Evolutionary conservation across 2,113 vertebrate species (phyloP), one percentile per base, ranked within the genome.

Genomic region (Hirundichthys speculiger): DNA sequence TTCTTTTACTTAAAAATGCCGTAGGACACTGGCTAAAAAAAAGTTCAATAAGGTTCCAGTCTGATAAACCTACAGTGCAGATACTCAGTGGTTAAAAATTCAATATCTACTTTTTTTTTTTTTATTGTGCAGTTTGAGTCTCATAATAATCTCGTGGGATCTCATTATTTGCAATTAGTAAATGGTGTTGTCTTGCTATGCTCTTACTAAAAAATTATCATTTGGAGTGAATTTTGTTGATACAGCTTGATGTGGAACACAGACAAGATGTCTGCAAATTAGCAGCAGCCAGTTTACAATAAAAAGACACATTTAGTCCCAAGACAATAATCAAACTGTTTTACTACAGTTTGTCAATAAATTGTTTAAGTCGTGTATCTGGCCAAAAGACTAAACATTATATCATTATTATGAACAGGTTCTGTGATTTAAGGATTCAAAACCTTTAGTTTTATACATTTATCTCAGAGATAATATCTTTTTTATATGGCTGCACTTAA

Each of bases 1-100:
- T 52, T 30, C 10, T 2, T 6, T 34, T 19, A 13, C 5, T 3
- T n/a, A 19, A 52, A 52, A 18, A 27, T 39, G 25, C 50, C 16
- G 16, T 22, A 14, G 41, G n/a, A 45, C n/a, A 49, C 62, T 14
- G 15, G 13, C 12, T 65, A 21, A 39, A 22, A 16, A 46, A 60
- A 38, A 12, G 30, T 15, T 39, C 27, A 51, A 41, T 42, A 47
- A 15, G 42, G 49, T 55, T 19, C 40, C 13, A 46, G 39, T n/a
- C 19, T 54, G 62, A 52, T 39, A 55, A 67, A 39, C 67, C 46
- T 22, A 30, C 43, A 59, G 24, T 41, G 53, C 30, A 64, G 19
- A 40, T 41, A 11, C 21, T 20, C 2, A 20, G 22, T n/a, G 20
- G 39, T 46, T 25, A n/a, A 27, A 62, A 45, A 55, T 7, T 15